phyloP scores from a whole-genome alignment of 2,888 invertebrate genomes.

The Drepana falcataria region DNA sequence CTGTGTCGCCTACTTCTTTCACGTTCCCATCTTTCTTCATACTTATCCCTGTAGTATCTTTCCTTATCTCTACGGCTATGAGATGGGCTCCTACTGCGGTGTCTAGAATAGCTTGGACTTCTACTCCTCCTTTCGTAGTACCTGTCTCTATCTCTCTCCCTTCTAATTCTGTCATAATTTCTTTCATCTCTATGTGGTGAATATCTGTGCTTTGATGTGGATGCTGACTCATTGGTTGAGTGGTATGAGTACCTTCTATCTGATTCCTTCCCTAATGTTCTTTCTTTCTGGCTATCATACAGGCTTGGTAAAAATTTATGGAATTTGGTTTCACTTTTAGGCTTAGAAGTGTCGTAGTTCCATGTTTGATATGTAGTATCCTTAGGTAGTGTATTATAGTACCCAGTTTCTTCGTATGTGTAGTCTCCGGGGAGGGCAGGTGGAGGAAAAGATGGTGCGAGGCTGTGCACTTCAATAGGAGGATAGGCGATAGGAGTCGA shows the following conservation, averaged over 20 bases:
- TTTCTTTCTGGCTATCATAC: background rate
- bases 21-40: constrained; percentile 30
- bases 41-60: constrained; percentile 29
- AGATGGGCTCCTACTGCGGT: constrained; percentile 23
- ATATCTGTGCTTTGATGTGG: constrained; percentile 22
- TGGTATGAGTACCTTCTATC: constrained; percentile 2
- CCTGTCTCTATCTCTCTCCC: constrained; percentile 26
- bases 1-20: constrained; percentile 35
- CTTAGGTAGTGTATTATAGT: background rate
- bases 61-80: constrained; percentile 32
- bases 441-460: constrained; percentile 21
- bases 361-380: background rate
- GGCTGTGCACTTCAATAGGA: constrained; percentile 18
- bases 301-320: background rate
- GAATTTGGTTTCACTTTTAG: background rate
- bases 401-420: constrained; percentile 9
- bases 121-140: constrained; percentile 25
- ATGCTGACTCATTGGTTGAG: constrained; percentile 7
- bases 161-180: constrained; percentile 21
- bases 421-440: constrained; percentile 15
- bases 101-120: constrained; percentile 28
- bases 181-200: constrained; percentile 28
- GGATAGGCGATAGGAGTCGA: constrained; percentile 26
- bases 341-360: background rate
- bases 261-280: constrained; percentile 10